Base-by-base conservation (phyloP, 2,888 invertebrate genomes). In the Anthrax anthrax region DNA sequence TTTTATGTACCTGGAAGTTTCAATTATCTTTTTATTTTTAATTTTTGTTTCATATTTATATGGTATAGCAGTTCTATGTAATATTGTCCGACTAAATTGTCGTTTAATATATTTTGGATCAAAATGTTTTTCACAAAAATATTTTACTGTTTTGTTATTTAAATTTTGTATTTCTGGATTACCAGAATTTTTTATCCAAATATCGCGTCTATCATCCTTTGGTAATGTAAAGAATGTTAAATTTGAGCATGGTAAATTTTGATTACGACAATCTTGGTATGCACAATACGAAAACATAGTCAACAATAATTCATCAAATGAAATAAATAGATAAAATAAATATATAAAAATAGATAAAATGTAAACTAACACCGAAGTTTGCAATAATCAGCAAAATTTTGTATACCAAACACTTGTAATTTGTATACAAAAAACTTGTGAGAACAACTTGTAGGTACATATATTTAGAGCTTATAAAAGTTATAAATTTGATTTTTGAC, bases 121-220 rank as follows among this genome's bases (percentile, higher is more conserved):
- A 44, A 59, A 59, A 45, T 59, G 58, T 12, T 52, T 47, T 48
- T 58, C 56, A 47, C 59, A 59, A 34, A 59, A 55, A 17, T 49
- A 52, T 14, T 54, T 49, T 2, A 47, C 40, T 5, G 51, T 39
- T 2, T 47, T 54, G 2, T 39, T 32, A 10, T 44, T 42, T 2
- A 57, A 46, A 5, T 46, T 46, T 27, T 48, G 18, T 16, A 58
- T 32, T 10, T 43, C 18, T 18, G 51, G 51, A 42, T 59, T 59
- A 14, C 59, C 59, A n/a, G 58, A 58, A 46, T 59, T 58, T 18
- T 47, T 46, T 18, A 58, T 58, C 59, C 59, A 59, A 19, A 48
- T 49, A 2, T 48, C 29, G 9, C 59, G 56, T 0, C 59, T 48
- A 3, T 48, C 36, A 44, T 58, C 59, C 12, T 29, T 52, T 6